Conservation (phyloP, 2,888 invertebrate genomes). For the Adelphocoris suturalis region DNA sequence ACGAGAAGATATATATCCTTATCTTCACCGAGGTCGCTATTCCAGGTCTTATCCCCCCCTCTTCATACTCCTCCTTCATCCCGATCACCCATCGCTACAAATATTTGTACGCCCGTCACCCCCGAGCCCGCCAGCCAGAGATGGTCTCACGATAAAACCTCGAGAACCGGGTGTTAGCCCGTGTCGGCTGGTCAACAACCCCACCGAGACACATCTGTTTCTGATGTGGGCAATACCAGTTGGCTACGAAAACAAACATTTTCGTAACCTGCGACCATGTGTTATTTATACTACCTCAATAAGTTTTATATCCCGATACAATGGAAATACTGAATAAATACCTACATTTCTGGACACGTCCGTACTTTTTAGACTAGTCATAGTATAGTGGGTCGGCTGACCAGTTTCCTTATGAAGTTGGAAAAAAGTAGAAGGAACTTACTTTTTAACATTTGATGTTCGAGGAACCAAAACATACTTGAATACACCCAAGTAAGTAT, state of each 20-base stretch:
- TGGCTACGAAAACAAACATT: background rate
- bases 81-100: background rate
- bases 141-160: constrained; percentile 27
- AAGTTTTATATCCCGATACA: too few relatives aligned
- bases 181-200: constrained; percentile 50
- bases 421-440: too few relatives aligned
- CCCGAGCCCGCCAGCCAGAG: background rate
- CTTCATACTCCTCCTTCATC: too few relatives aligned
- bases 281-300: background rate
- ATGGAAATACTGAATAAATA: too few relatives aligned
- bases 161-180: constrained; percentile 43
- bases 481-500: too few relatives aligned
- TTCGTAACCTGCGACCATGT: background rate
- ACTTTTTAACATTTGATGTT: too few relatives aligned
- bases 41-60: background rate
- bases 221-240: constrained; percentile 4
- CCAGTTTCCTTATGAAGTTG: too few relatives aligned
- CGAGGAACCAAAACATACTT: too few relatives aligned
- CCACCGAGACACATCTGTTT: constrained; percentile 6
- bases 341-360: too few relatives aligned
- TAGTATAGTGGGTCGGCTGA: too few relatives aligned
- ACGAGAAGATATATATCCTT: background rate
- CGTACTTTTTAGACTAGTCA: too few relatives aligned
- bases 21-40: constrained; percentile 1
- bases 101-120: constrained; percentile 13